Evolutionary conservation across 1,140 invertebrate species (phyloP).

Genomic region (Drepana arcuata): DNA sequence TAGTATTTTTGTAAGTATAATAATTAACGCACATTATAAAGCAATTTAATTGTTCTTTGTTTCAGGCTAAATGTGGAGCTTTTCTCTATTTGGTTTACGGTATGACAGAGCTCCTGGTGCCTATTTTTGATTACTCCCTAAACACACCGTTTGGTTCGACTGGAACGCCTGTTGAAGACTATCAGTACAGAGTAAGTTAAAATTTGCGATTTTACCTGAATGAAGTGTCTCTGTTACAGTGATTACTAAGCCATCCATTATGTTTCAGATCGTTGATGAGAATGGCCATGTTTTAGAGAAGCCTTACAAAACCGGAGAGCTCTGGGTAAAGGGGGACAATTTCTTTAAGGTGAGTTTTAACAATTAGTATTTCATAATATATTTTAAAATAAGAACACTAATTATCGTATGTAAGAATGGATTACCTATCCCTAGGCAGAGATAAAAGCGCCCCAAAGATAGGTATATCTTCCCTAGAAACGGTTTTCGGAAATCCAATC

Average conservation of each 20-base stretch:
- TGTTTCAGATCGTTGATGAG: constrained; percentile 18
- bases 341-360: constrained; percentile 25
- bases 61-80: constrained; percentile 12
- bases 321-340: constrained; percentile 24
- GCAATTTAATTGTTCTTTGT: constrained; percentile 1
- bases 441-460: too few relatives aligned
- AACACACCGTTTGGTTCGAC: constrained; percentile 22
- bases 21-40: background rate
- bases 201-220: too few relatives aligned
- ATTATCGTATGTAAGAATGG: too few relatives aligned
- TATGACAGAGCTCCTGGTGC: constrained; percentile 26
- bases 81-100: constrained; percentile 24
- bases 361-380: background rate
- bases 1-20: constrained; percentile 4
- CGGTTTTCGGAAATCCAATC: constrained; percentile 4
- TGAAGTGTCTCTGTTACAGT: too few relatives aligned
- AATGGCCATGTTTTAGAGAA: constrained; percentile 13
- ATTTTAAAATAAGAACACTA: too few relatives aligned
- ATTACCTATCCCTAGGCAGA: too few relatives aligned
- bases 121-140: constrained; percentile 18
- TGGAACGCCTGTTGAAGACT: constrained; percentile 14
- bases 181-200: constrained; percentile 21
- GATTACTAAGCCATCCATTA: too few relatives aligned
- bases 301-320: constrained; percentile 21
- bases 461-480: too few relatives aligned